Conservation (phyloP, 2,888 invertebrate genomes). For the Gasteruption jaculator region DNA sequence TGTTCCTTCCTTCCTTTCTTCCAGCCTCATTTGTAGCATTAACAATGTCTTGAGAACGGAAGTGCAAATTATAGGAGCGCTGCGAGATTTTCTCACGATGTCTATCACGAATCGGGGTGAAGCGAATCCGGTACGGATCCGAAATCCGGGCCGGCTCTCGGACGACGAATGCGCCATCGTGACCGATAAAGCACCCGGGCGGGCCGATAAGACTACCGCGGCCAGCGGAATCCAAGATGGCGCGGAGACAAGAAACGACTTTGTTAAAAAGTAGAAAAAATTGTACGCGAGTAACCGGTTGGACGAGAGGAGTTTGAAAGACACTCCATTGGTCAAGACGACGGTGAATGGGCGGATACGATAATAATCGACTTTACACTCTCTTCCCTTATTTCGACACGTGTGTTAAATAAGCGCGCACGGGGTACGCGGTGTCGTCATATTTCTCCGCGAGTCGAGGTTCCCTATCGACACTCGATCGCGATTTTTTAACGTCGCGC, state of each 20-base stretch:
- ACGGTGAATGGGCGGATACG: constrained; percentile 39
- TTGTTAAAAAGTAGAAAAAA: constrained; percentile 31
- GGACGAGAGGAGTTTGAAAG: no score
- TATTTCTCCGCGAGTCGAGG: no score
- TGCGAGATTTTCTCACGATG: constrained; percentile 44
- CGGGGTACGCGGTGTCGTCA: no score
- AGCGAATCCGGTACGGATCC: constrained; percentile 5
- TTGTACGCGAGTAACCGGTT: constrained; percentile 23
- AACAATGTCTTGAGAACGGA: constrained; percentile 49
- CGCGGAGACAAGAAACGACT: constrained; percentile 44
- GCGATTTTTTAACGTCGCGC: no score
- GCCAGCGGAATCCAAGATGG: constrained; percentile 44
- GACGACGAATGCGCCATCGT: no score
- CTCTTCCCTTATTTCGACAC: constrained; percentile 5
- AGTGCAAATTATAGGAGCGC: constrained; percentile 46
- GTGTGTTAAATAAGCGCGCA: no score
- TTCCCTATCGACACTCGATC: no score
- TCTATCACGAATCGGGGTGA: constrained; percentile 11
- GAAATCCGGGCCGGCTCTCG: no score
- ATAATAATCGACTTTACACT: constrained; percentile 37
- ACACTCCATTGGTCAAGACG: constrained; percentile 35
- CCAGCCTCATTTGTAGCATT: no score
- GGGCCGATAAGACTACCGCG: constrained; percentile 35
- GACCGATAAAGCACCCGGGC: no score
- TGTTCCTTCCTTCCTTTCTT: no score